phyloP scores from a whole-genome alignment of 2,113 vertebrate species.

The Perccottus glenii region DNA sequence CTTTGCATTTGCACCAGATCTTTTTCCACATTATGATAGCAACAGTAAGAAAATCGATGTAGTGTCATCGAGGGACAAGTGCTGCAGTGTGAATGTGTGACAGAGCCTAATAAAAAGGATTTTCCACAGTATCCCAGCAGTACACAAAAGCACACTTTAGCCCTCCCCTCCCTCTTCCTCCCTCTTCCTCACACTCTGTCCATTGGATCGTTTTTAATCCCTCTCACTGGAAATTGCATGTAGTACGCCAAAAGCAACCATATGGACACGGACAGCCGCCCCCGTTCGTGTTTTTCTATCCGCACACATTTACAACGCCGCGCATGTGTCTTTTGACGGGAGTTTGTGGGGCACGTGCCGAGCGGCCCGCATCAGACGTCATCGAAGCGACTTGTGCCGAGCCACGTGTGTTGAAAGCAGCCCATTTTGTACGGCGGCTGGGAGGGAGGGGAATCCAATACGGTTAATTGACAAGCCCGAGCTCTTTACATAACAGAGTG shows the following conservation, averaged over 20 bases:
- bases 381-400: slow-evolving; percentile 58
- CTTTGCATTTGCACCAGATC: too few species aligned
- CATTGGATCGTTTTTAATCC: slow-evolving; percentile 72
- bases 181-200: slow-evolving; percentile 38
- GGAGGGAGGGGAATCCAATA: slow-evolving; percentile 67
- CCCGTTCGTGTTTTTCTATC: neutral
- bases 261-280: slow-evolving; percentile 60
- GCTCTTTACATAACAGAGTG: slow-evolving; percentile 72
- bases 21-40: too few species aligned
- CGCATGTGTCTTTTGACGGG: slow-evolving; percentile 16
- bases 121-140: slow-evolving; percentile 23
- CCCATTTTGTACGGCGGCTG: slow-evolving; percentile 34
- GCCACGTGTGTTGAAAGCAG: slow-evolving; percentile 55
- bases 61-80: too few species aligned
- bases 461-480: slow-evolving; percentile 65
- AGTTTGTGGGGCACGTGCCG: slow-evolving; percentile 41
- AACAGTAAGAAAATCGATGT: too few species aligned
- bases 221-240: slow-evolving; percentile 58
- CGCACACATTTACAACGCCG: slow-evolving; percentile 16
- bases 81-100: too few species aligned
- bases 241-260: slow-evolving; percentile 63
- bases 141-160: slow-evolving; percentile 27
- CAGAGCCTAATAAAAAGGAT: slow-evolving; percentile 11
- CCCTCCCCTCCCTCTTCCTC: slow-evolving; percentile 33
- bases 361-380: slow-evolving; percentile 22